A percentile compares a stretch with the other conserved stretches of the same genome.
Conservation (phyloP, 2,113 vertebrate species). For the Pipa parva region DNA sequence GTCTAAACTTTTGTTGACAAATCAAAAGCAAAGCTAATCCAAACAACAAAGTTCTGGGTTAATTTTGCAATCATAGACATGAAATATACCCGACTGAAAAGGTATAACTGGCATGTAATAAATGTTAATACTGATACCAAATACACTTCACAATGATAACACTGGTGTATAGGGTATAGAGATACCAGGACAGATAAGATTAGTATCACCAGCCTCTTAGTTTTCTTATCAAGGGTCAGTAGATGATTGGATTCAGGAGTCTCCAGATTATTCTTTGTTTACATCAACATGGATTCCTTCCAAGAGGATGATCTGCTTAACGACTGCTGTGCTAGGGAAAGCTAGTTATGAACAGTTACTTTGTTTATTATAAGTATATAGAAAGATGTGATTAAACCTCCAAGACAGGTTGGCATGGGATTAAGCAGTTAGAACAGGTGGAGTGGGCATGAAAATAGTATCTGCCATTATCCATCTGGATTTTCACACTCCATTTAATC, state of each 20-base stretch:
- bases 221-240: not conserved
- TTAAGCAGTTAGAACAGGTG: conserved; percentile 12
- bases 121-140: too few species aligned
- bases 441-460: conserved; percentile 14
- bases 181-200: not conserved
- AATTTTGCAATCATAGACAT: too few species aligned
- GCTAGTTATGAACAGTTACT: too few species aligned
- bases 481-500: conserved; percentile 27
- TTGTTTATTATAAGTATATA: too few species aligned
- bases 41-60: too few species aligned
- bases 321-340: not conserved
- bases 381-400: too few species aligned
- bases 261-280: not conserved
- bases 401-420: not conserved
- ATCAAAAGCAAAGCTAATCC: too few species aligned
- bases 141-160: too few species aligned
- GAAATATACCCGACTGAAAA: too few species aligned
- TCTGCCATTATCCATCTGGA: conserved; percentile 7
- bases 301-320: not conserved
- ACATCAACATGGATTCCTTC: not conserved
- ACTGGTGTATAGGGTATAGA: not conserved
- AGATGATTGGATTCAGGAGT: not conserved
- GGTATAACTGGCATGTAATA: too few species aligned
- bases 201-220: not conserved
- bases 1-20: too few species aligned